phyloP scores from a whole-genome alignment of 1,140 invertebrate genomes.

The Cataglyphis hispanica region DNA sequence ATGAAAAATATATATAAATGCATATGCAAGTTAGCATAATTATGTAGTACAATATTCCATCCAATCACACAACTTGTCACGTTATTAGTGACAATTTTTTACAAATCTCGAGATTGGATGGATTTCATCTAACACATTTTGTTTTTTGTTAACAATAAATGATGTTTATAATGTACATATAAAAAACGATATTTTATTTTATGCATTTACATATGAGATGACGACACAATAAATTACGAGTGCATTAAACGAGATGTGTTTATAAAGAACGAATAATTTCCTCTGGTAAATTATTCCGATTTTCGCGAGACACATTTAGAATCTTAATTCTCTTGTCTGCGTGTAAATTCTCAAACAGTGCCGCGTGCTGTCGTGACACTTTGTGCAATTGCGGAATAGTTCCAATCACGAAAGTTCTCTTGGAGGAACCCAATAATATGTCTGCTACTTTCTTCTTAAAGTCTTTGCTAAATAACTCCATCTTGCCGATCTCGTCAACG shows the following conservation, averaged over 20 bases:
- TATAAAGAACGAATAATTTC: conserved; percentile 67
- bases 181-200: conserved; percentile 48
- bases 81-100: conserved; percentile 81
- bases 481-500: conserved; percentile 91
- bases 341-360: conserved; percentile 74
- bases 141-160: conserved; percentile 84
- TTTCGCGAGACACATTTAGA: conserved; percentile 69
- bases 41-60: conserved; percentile 79
- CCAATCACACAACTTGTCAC: conserved; percentile 74
- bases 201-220: neutral
- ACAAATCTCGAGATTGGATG: conserved; percentile 75
- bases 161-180: conserved; percentile 80
- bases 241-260: conserved; percentile 16
- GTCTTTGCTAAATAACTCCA: conserved; percentile 89
- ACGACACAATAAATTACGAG: conserved; percentile 11
- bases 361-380: conserved; percentile 66
- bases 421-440: conserved; percentile 77
- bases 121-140: conserved; percentile 77
- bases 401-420: conserved; percentile 83
- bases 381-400: conserved; percentile 86
- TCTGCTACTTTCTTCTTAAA: conserved; percentile 84
- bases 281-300: conserved; percentile 70
- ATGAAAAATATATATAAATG: conserved; percentile 52
- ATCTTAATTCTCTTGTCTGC: conserved; percentile 64
- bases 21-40: conserved; percentile 73